These are phyloP conservation scores for Epistrophe grossulariae DNA, from an alignment of 2,888 invertebrate species.

Conservation along the genomic window DNA sequence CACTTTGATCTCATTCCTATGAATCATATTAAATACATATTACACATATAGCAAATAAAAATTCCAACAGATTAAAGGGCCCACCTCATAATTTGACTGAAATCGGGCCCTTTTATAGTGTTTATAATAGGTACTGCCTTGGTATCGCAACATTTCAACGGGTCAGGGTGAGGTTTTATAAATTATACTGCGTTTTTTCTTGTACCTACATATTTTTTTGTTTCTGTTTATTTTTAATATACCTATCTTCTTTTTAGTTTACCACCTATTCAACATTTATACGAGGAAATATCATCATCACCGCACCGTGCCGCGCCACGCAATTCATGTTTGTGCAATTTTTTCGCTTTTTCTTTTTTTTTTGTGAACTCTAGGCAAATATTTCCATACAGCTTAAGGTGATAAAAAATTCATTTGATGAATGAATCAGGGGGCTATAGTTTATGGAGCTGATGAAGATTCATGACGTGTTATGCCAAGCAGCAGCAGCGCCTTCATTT, in stretches of 20 bases:
- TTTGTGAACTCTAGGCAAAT: conserved; percentile 30
- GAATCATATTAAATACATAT: no score
- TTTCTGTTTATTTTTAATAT: conserved; percentile 17
- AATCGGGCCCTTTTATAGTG: not conserved
- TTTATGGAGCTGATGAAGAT: conserved; percentile 28
- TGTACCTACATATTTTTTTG: not conserved
- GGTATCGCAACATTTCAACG: conserved; percentile 40
- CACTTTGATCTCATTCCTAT: no score
- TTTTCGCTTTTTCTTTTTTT: not conserved
- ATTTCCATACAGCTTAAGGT: conserved; percentile 46
- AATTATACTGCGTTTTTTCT: conserved; percentile 49
- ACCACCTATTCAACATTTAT: conserved; percentile 34
- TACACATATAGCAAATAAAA: no score
- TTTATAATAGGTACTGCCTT: not conserved
- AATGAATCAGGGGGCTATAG: conserved; percentile 64
- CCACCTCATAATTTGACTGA: not conserved
- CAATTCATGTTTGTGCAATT: conserved; percentile 51
- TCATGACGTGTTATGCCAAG: conserved; percentile 13
- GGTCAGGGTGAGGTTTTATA: conserved; percentile 74
- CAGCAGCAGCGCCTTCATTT: conserved; percentile 26
- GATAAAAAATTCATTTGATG: conserved; percentile 71
- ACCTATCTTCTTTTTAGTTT: conserved; percentile 53
- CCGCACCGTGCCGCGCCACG: not conserved
- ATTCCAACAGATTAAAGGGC: no score
- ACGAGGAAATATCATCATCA: conserved; percentile 37